Percentiles rank a stretch among this genome's conserved stretches.
Evolutionary conservation across 92 coral and sea anemone species (phyloP).

Genomic region (Metridium senile): DNA sequence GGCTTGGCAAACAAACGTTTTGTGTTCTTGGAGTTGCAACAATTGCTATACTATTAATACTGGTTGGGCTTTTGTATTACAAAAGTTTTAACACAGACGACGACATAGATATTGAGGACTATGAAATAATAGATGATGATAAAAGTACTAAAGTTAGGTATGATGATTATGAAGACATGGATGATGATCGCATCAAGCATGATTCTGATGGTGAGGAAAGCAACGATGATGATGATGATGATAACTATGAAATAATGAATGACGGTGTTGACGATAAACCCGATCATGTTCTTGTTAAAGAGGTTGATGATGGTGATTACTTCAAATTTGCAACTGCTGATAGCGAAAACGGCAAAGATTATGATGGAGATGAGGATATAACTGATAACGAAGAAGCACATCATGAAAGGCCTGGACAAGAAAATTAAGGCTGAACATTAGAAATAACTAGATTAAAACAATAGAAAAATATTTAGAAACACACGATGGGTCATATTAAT

Average conservation of each 20-base stretch:
- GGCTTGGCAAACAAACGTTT: slow-evolving; percentile 53
- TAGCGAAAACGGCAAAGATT: background rate
- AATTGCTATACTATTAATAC: slow-evolving; percentile 16
- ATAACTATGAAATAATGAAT: background rate
- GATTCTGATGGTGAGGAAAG: background rate
- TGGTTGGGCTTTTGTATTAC: slow-evolving; percentile 16
- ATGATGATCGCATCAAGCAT: background rate
- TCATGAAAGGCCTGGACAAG: background rate
- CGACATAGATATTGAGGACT: background rate
- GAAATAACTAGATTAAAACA: too few relatives aligned
- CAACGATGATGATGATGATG: background rate
- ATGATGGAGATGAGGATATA: background rate
- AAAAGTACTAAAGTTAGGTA: background rate
- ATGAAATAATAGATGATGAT: background rate
- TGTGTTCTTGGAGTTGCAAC: slow-evolving; percentile 43
- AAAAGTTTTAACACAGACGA: background rate
- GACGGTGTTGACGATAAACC: background rate
- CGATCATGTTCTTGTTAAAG: background rate
- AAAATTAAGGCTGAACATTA: background rate
- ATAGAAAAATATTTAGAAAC: too few relatives aligned
- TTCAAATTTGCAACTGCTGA: background rate
- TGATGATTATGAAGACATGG: slow-evolving; percentile 11
- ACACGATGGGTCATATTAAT: too few relatives aligned
- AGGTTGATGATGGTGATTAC: background rate
- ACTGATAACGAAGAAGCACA: background rate